Percentiles rank a stretch among this genome's conserved stretches.
Evolutionary conservation across 2,113 vertebrate genomes (phyloP).

Genomic region (Hippocampus comes): DNA sequence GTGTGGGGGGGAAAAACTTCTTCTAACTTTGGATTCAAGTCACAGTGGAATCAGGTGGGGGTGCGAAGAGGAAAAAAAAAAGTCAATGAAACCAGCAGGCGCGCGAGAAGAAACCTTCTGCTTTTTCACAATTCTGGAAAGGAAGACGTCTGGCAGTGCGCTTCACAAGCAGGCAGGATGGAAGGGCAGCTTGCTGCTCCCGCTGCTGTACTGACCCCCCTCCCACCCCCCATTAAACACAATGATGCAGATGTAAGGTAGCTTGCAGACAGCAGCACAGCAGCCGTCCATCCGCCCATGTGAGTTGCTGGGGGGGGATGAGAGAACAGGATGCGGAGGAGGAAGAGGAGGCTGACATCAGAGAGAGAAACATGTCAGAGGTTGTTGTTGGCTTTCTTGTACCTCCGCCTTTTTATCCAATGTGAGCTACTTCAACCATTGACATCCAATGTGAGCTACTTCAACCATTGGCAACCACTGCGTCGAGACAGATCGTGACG

Average conservation of each 20-base stretch:
- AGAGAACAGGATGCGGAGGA: slow-evolving; percentile 1
- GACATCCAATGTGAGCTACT: background rate
- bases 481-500: background rate
- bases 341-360: slow-evolving; percentile 32
- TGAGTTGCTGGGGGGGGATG: slow-evolving; percentile 4
- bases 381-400: slow-evolving; percentile 39
- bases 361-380: slow-evolving; percentile 44
- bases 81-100: background rate
- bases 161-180: too few species aligned
- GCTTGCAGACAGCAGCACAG: slow-evolving; percentile 24
- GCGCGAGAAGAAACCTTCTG: background rate
- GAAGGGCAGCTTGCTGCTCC: background rate
- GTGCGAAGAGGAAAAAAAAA: background rate
- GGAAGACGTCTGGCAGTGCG: background rate
- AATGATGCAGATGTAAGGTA: slow-evolving; percentile 57
- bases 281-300: slow-evolving; percentile 10
- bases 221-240: slow-evolving; percentile 70
- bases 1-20: background rate
- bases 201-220: slow-evolving; percentile 47
- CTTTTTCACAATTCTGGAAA: background rate
- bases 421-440: background rate
- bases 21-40: background rate
- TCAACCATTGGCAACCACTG: background rate
- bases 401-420: slow-evolving; percentile 14
- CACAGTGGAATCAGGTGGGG: background rate